Conservation (phyloP, 2,113 vertebrate species). For the Upupa epops region DNA sequence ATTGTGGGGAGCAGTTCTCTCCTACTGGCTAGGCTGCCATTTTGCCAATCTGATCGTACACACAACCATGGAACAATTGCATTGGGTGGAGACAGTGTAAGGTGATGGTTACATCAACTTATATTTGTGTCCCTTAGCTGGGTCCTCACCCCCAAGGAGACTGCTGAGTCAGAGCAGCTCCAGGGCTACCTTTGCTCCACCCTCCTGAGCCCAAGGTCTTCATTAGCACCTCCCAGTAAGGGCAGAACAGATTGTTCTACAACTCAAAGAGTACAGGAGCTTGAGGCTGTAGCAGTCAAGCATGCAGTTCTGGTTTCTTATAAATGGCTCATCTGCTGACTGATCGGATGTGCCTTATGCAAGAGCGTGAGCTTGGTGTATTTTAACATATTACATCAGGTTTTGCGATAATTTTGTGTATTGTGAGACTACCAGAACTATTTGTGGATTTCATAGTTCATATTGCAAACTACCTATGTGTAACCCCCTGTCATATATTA, state of each 20-base stretch:
- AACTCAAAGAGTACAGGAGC: neutral
- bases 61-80: neutral
- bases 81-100: rapidly evolving
- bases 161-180: neutral
- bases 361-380: neutral
- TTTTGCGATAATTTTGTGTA: neutral
- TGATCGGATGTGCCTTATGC: neutral
- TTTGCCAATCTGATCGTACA: neutral
- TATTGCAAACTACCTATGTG: neutral
- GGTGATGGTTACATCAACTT: neutral
- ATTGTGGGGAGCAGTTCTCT: neutral
- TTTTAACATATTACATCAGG: neutral
- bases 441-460: neutral
- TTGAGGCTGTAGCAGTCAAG: neutral
- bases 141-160: neutral
- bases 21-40: neutral
- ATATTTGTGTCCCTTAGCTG: neutral
- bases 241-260: neutral
- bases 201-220: neutral
- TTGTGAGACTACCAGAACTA: neutral
- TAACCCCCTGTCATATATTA: neutral
- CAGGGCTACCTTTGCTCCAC: neutral
- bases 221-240: neutral
- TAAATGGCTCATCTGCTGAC: neutral
- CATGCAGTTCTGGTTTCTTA: neutral